Evolutionary conservation across 2,797 vertebrate genomes (phyloP).

Genomic region (Sebastes itinus): DNA sequence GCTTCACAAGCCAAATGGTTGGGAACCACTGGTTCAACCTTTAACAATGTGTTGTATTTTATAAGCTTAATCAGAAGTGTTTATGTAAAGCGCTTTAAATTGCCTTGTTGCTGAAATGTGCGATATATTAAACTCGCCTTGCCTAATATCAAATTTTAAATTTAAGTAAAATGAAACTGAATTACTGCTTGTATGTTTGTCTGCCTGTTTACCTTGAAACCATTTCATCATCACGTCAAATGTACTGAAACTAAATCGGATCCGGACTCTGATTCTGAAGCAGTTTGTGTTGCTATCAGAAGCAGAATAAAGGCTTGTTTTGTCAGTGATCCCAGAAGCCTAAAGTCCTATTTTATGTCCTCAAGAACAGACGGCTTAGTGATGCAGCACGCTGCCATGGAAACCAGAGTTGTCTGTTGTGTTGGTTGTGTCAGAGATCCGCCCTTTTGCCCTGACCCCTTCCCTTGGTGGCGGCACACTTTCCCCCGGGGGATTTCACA

Average conservation of each 20-base stretch:
- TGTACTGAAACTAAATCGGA: background rate
- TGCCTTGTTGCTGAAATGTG: background rate
- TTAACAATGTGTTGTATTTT: background rate
- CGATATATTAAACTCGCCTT: no score
- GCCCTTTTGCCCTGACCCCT: conserved; percentile 68
- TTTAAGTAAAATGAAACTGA: background rate
- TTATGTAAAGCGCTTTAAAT: background rate
- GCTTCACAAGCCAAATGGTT: background rate
- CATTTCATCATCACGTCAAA: background rate
- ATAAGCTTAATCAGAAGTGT: background rate
- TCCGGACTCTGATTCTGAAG: background rate
- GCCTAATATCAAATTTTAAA: background rate
- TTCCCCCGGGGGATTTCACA: conserved; percentile 74
- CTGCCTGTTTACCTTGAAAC: background rate
- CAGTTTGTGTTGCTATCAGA: background rate
- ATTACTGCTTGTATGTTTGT: background rate
- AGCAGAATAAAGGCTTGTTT: conserved; percentile 49
- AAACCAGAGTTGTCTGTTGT: conserved; percentile 63
- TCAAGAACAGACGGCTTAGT: conserved; percentile 62
- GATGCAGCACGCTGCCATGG: conserved; percentile 68
- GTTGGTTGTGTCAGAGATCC: conserved; percentile 60
- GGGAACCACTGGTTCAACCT: background rate
- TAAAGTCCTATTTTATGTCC: conserved; percentile 46
- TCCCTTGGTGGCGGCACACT: conserved; percentile 71
- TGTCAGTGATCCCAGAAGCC: conserved; percentile 21